phyloP scores from a whole-genome alignment of 2,888 invertebrate genomes.

The Eledone cirrhosa region DNA sequence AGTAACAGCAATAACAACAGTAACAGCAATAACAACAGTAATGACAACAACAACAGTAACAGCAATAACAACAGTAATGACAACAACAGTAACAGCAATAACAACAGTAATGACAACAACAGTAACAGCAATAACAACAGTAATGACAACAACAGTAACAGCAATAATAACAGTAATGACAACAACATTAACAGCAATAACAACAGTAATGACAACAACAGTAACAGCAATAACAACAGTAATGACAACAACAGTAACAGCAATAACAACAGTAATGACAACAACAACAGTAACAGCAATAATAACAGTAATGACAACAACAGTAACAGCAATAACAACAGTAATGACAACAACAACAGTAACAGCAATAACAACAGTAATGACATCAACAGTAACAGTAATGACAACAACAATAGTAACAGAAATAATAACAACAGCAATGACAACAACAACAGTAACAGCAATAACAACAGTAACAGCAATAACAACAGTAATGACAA shows the following conservation, averaged over 20 bases:
- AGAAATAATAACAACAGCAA: too few relatives aligned
- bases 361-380: too few relatives aligned
- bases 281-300: slow-evolving; percentile 13
- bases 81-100: too few relatives aligned
- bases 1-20: too few relatives aligned
- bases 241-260: slow-evolving; percentile 13
- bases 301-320: slow-evolving; percentile 13
- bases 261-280: slow-evolving; percentile 13
- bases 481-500: slow-evolving; percentile 13
- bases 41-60: too few relatives aligned
- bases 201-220: slow-evolving; percentile 13
- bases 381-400: too few relatives aligned
- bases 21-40: too few relatives aligned
- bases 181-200: background rate
- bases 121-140: background rate
- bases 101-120: too few relatives aligned
- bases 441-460: too few relatives aligned
- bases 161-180: slow-evolving; percentile 13
- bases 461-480: slow-evolving; percentile 13
- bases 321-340: slow-evolving; percentile 13
- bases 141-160: background rate
- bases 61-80: too few relatives aligned
- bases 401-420: too few relatives aligned
- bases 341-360: slow-evolving; percentile 13
- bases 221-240: slow-evolving; percentile 13